Conservation (phyloP, 2,113 vertebrate species). For the Leptosomus discolor region DNA sequence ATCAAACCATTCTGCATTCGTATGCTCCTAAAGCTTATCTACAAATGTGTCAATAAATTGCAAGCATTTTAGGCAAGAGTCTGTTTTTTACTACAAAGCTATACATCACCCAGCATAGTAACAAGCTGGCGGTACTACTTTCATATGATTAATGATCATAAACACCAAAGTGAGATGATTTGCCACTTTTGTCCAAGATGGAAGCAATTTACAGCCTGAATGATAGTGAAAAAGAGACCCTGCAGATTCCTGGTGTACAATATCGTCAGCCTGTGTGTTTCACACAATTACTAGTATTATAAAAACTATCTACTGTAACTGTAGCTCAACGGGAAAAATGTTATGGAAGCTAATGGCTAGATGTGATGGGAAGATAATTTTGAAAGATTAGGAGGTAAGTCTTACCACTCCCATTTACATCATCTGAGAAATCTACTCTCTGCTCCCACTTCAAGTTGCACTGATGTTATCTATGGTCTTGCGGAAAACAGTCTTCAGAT, state of each 20-base stretch:
- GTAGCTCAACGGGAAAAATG: neutral
- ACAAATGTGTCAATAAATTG: neutral
- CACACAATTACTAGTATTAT: neutral
- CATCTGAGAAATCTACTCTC: neutral
- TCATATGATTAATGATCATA: conserved; percentile 21
- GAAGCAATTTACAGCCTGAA: conserved; percentile 36
- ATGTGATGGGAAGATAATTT: neutral
- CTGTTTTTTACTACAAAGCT: conserved; percentile 13
- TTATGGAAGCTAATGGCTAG: neutral
- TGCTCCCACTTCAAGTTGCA: neutral
- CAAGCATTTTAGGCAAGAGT: neutral
- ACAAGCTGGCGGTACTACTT: neutral
- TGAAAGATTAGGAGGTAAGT: neutral
- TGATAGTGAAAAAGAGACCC: neutral
- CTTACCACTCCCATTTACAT: neutral
- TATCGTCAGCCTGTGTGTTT: neutral
- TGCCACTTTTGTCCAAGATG: conserved; percentile 23
- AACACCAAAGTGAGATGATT: conserved; percentile 32
- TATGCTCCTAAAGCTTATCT: neutral
- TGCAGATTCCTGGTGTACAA: neutral
- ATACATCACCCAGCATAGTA: neutral
- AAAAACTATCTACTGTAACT: neutral
- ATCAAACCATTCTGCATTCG: neutral
- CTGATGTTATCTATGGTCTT: neutral
- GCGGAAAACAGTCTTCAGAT: neutral